Conservation (phyloP, 1,140 invertebrate species). For the Lepidotrigona ventralis region DNA sequence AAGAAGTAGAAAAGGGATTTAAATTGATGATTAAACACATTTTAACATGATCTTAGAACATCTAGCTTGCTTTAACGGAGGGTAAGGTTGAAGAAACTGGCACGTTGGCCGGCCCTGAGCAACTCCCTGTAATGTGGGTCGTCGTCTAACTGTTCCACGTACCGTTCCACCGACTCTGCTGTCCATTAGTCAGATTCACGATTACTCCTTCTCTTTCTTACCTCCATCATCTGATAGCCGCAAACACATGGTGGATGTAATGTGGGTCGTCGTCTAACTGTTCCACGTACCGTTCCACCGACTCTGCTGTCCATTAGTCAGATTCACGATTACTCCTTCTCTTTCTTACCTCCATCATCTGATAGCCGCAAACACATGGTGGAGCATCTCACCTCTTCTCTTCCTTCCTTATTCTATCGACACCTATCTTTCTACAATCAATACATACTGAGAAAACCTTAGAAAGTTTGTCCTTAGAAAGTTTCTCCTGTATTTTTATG, state of each 20-base stretch:
- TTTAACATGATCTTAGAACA: conserved; percentile 25
- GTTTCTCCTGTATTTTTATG: conserved; percentile 11
- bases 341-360: conserved; percentile 25
- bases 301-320: conserved; percentile 50
- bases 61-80: conserved; percentile 47
- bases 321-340: conserved; percentile 43
- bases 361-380: conserved; percentile 6
- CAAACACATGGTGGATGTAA: conserved; percentile 38
- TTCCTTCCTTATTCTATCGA: conserved; percentile 34
- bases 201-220: conserved; percentile 42
- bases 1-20: neutral
- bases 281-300: conserved; percentile 72
- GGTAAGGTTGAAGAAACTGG: conserved; percentile 72
- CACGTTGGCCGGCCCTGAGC: conserved; percentile 66
- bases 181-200: conserved; percentile 51
- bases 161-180: conserved; percentile 67
- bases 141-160: conserved; percentile 75
- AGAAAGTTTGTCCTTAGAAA: conserved; percentile 35
- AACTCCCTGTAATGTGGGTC: conserved; percentile 69
- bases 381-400: neutral
- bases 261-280: conserved; percentile 76
- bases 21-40: conserved; percentile 10
- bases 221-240: conserved; percentile 10
- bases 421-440: conserved; percentile 12
- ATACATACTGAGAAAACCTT: conserved; percentile 23